Base-by-base conservation (phyloP, 2,113 vertebrate species). In the Sylvilagus bachmani region DNA sequence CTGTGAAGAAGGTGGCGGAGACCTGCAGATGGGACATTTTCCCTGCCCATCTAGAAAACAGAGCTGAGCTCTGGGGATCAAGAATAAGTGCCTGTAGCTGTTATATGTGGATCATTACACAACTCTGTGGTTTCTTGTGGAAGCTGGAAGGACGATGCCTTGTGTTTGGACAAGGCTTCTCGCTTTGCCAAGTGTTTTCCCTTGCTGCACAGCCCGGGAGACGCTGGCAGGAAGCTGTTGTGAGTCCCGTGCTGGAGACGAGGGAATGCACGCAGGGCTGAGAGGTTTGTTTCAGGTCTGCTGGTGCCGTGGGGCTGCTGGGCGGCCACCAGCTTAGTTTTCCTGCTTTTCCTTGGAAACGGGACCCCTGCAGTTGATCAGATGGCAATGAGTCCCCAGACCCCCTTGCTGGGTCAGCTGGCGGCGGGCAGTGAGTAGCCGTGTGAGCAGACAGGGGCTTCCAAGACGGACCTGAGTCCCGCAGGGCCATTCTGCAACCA, bases 111-210 rank as follows among this genome's bases (percentile, higher is more conserved):
- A 66, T 51, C 79, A 25, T 79, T 70, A 62, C 67, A 82, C 5
- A 79, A 49, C 25, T 58, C 51, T 82, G 53, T 33, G 93, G 91
- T 89, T 94, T 91, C 95, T 97, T 93, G 16, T 49, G 70, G 80
- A 92, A 93, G 93, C 87, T 83, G 14, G 66, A 58, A 86, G 83
- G 73, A 77, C 38, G 71, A 77, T 81, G 38, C 73, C n/a, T 86
- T 74, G 29, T 88, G 36, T 94, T 95, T 95, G 86, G 93, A 93
- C 62, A 84, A 93, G 58, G 27, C 29, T 79, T 94, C 79, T 94
- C 36, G 61, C 33, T 83, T 97, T 96, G 86, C 93, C 58, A 77
- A 94, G 44, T 51, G 64, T 93, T 95, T 90, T 86, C 74, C 55
- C 33, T 91, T 86, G 77, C 64, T 89, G 86, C 17, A 89, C 27